Base-by-base conservation (phyloP, 2,113 vertebrate species). In the Barbus barbus region DNA sequence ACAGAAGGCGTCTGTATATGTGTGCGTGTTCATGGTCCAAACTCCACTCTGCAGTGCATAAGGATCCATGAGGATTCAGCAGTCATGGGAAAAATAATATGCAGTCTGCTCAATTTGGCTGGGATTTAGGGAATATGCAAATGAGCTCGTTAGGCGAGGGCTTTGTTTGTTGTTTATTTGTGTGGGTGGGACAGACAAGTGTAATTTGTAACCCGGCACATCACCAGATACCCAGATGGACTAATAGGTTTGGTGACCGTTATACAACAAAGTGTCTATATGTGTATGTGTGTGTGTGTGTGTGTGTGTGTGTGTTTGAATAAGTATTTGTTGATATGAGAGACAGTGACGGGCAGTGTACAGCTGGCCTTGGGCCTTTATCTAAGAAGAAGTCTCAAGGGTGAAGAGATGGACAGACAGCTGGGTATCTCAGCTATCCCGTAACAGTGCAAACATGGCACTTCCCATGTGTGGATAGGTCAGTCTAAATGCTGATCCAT, bases 331-430 rank as follows among this genome's bases (percentile, higher is more conserved):
- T 48, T 82, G 46, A 87, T 78, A 61, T 63, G 61, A 75, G 80
- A 56, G 48, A 69, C 33, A 83, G 86, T 88, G 89, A 87, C 26
- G 73, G 77, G 78, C 60, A 56, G 2, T 24, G 87, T 74, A 85
- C 88, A 93, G 91, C 86, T 89, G 90, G 51, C 82, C 85, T 63
- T 22, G 26, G 60, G 24, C 74, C 41, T 80, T 28, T 69, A 80
- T 61, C 81, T 74, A 77, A 65, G 56, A 71, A 79, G 56, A 86
- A 75, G 67, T 7, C 77, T 71, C 26, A 13, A 14, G 88, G 90
- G 90, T 91, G 87, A 88, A 69, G 84, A 75, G 87, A 88, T 38
- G 77, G 65, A 85, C 72, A 84, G 87, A 86, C 87, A 88, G 87
- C 87, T 89, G 90, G 88, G 65, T 61, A 90, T 88, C 84, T 89